Conservation (phyloP, 2,797 vertebrate genomes). For the Eleutherodactylus coqui region DNA sequence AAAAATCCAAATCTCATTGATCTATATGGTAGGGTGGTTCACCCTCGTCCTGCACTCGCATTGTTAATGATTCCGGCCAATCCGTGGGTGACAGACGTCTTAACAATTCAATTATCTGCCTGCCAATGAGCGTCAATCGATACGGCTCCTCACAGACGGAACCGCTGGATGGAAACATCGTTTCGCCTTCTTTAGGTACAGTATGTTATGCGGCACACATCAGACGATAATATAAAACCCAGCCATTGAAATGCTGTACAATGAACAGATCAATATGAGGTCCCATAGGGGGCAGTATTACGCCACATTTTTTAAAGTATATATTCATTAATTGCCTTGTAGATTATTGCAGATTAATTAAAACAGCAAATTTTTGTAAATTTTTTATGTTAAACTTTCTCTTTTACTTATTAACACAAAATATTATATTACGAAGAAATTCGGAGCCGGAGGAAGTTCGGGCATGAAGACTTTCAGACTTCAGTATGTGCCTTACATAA, state of each 20-base stretch:
- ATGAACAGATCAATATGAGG: background rate
- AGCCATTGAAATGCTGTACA: background rate
- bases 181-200: background rate
- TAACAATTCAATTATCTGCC: conserved; percentile 35
- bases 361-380: too few relatives aligned
- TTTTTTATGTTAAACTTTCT: too few relatives aligned
- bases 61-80: conserved; percentile 41
- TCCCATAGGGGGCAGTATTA: background rate
- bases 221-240: too few relatives aligned
- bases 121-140: conserved; percentile 16
- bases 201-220: background rate
- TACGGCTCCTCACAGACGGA: background rate
- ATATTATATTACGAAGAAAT: too few relatives aligned
- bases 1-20: conserved; percentile 36
- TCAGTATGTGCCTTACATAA: too few relatives aligned
- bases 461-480: too few relatives aligned
- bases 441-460: too few relatives aligned
- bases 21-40: conserved; percentile 8
- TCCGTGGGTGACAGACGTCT: conserved; percentile 19
- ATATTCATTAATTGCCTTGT: too few relatives aligned
- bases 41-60: background rate
- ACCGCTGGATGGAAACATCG: background rate
- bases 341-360: too few relatives aligned
- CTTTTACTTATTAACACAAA: too few relatives aligned
- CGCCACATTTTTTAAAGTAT: too few relatives aligned